Evolutionary conservation across 2,888 invertebrate genomes (phyloP).

Genomic region (Campoplex capitator): DNA sequence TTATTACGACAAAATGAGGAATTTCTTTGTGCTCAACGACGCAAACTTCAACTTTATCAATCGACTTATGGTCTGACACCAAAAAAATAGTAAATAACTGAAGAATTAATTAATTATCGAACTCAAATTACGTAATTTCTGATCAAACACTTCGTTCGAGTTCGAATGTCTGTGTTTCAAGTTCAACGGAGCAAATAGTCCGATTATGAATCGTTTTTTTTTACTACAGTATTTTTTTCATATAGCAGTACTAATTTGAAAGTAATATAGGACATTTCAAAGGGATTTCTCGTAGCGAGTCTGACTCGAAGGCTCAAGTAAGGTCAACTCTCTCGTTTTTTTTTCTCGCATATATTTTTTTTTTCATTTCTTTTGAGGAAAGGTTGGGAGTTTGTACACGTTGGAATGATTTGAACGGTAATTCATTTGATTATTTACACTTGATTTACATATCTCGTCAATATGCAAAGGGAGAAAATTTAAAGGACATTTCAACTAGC

Average conservation of each 20-base stretch:
- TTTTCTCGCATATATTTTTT: not conserved
- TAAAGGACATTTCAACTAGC: too few species aligned
- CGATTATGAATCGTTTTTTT: slow-evolving; percentile 22
- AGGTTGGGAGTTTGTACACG: slow-evolving; percentile 46
- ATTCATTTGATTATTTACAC: slow-evolving; percentile 56
- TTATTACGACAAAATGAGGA: not conserved
- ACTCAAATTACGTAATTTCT: not conserved
- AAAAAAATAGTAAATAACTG: not conserved
- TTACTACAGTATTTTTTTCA: not conserved
- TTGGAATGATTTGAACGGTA: slow-evolving; percentile 44
- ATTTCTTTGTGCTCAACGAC: not conserved
- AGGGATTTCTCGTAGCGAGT: slow-evolving; percentile 60
- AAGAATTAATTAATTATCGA: not conserved
- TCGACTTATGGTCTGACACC: not conserved
- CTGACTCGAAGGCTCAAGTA: slow-evolving; percentile 28
- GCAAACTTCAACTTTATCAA: not conserved
- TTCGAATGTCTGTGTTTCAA: not conserved
- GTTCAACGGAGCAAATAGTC: slow-evolving; percentile 31
- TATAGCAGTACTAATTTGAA: slow-evolving; percentile 57
- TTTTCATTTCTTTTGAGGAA: not conserved
- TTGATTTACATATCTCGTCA: not conserved
- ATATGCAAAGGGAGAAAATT: too few species aligned
- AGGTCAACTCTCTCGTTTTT: not conserved
- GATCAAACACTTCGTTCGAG: not conserved
- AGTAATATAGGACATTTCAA: slow-evolving; percentile 70